A percentile compares a stretch with the other conserved stretches of the same genome.
Evolutionary conservation across 2,797 vertebrate species (phyloP).

Genomic region (Carduelis carduelis): DNA sequence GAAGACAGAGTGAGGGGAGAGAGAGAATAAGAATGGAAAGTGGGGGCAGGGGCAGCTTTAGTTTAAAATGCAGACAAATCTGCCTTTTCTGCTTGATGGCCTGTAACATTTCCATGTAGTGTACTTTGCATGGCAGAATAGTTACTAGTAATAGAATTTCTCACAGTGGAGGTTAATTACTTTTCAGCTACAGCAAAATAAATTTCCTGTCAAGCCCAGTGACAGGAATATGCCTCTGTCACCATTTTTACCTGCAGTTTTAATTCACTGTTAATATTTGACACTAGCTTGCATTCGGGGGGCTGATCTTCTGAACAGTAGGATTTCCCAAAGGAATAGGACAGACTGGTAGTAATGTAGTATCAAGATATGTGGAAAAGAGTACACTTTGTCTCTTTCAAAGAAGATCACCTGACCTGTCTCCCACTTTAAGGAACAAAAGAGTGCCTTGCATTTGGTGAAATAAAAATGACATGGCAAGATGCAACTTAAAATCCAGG

Average conservation of each 20-base stretch:
- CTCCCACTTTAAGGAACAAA: slow-evolving; percentile 21
- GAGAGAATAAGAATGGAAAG: slow-evolving; percentile 74
- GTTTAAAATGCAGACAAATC: slow-evolving; percentile 92
- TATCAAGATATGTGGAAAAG: slow-evolving; percentile 6
- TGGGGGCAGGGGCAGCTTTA: slow-evolving; percentile 77
- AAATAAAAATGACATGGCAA: background rate
- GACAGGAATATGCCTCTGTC: slow-evolving; percentile 76
- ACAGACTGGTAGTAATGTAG: background rate
- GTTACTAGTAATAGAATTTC: slow-evolving; percentile 93
- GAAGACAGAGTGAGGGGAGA: slow-evolving; percentile 73
- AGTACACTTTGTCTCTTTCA: background rate
- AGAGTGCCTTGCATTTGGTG: background rate
- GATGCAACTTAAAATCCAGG: background rate
- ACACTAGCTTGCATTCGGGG: slow-evolving; percentile 63
- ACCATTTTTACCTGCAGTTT: slow-evolving; percentile 80
- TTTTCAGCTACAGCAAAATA: slow-evolving; percentile 82
- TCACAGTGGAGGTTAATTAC: slow-evolving; percentile 93
- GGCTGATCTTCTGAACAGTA: slow-evolving; percentile 54
- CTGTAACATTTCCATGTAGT: slow-evolving; percentile 91
- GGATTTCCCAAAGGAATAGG: slow-evolving; percentile 11
- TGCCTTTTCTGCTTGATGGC: slow-evolving; percentile 90
- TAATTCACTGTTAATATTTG: slow-evolving; percentile 83
- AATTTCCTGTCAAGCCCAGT: slow-evolving; percentile 80
- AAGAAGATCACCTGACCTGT: slow-evolving; percentile 42
- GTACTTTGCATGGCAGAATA: slow-evolving; percentile 92